Evolutionary conservation across 2,888 invertebrate genomes (phyloP).

Genomic region (Napeogenes inachia): DNA sequence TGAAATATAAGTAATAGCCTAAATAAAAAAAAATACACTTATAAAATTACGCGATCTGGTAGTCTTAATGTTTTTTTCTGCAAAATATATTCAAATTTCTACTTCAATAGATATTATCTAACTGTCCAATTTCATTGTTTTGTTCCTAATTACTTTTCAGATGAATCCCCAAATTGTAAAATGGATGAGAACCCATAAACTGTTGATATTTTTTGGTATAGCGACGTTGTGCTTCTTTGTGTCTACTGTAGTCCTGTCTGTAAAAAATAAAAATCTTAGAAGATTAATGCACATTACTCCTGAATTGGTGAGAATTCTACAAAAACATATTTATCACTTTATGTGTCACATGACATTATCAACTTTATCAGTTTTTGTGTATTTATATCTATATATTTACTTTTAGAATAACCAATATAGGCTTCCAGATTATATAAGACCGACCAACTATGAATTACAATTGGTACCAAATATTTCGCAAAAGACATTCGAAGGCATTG

Average conservation of each 20-base stretch:
- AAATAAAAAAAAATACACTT: too few relatives aligned
- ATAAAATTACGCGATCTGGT: too few relatives aligned
- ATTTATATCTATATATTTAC: conserved; percentile 10
- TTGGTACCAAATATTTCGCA: conserved; percentile 80
- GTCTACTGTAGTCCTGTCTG: conserved; percentile 72
- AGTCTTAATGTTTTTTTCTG: too few relatives aligned
- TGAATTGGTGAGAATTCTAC: background rate
- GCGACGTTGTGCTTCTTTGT: conserved; percentile 63
- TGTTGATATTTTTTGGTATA: conserved; percentile 50
- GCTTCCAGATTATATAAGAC: conserved; percentile 78
- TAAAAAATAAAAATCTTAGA: conserved; percentile 28
- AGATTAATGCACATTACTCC: background rate
- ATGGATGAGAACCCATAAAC: conserved; percentile 48
- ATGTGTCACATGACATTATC: background rate
- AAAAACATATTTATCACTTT: background rate
- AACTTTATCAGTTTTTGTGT: too few relatives aligned
- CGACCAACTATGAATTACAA: conserved; percentile 81
- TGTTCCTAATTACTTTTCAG: conserved; percentile 28
- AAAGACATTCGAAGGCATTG: conserved; percentile 77
- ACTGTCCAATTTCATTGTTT: background rate
- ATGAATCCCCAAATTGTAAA: conserved; percentile 29
- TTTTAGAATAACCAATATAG: conserved; percentile 50
- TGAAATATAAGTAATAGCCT: too few relatives aligned
- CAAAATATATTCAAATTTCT: too few relatives aligned
- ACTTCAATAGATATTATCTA: too few relatives aligned